Conservation (phyloP, 2,113 vertebrate genomes). For the Gasterosteus nipponicus region DNA sequence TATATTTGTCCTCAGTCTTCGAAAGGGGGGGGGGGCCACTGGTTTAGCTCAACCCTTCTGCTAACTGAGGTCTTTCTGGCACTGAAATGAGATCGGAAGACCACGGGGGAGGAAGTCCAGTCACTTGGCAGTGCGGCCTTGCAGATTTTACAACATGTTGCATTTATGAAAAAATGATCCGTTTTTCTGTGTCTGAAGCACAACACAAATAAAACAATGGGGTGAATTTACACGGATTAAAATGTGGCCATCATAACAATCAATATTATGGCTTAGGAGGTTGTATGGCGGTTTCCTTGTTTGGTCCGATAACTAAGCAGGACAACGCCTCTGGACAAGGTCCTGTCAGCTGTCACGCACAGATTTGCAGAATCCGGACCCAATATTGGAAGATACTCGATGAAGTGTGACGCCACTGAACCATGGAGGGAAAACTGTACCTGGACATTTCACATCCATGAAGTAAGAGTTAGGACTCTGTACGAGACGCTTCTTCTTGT, state of each 20-base stretch:
- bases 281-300: too few relatives aligned
- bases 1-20: slow-evolving; percentile 75
- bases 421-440: slow-evolving; percentile 53
- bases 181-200: background rate
- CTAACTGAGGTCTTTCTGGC: slow-evolving; percentile 78
- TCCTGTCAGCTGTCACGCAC: background rate
- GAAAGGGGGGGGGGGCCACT: slow-evolving; percentile 79
- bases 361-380: too few relatives aligned
- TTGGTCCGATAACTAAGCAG: too few relatives aligned
- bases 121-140: slow-evolving; percentile 72
- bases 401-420: background rate
- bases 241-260: background rate
- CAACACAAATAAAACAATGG: too few relatives aligned
- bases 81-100: slow-evolving; percentile 75
- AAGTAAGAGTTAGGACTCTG: slow-evolving; percentile 94
- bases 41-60: slow-evolving; percentile 78
- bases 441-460: slow-evolving; percentile 93
- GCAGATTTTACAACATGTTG: background rate
- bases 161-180: background rate
- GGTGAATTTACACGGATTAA: background rate
- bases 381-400: background rate
- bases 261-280: background rate
- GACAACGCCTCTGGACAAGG: background rate
- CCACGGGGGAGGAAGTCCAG: slow-evolving; percentile 67
- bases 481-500: slow-evolving; percentile 94